A percentile compares a stretch with the other conserved stretches of the same genome.
Conservation (phyloP, 2,797 vertebrate species). For the Bothrops alternatus region DNA sequence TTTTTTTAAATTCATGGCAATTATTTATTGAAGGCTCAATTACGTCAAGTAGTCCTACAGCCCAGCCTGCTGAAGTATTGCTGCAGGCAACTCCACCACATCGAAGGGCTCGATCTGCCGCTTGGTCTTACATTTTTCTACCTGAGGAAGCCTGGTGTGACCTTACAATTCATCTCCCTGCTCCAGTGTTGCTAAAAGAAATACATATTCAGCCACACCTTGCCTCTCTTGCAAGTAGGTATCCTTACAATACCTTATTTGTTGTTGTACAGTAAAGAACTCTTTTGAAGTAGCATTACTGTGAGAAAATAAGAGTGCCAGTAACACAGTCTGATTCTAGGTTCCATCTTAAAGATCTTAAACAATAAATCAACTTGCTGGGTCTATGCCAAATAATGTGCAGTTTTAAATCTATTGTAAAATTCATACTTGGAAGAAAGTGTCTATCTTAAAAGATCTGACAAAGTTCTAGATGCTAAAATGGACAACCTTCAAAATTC, state of each 20-base stretch:
- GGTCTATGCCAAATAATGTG: background rate
- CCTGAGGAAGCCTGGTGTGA: conserved; percentile 99
- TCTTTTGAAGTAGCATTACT: background rate
- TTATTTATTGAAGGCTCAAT: conserved; percentile 83
- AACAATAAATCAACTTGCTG: background rate
- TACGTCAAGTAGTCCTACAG: conserved; percentile 96
- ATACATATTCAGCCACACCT: conserved; percentile 98
- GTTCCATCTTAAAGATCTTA: background rate
- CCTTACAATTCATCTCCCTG: conserved; percentile 97
- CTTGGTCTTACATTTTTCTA: conserved; percentile 98
- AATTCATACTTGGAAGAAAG: background rate
- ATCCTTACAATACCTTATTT: background rate
- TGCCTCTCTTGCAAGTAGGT: conserved; percentile 97
- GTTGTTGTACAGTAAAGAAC: background rate
- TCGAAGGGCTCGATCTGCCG: conserved; percentile 91
- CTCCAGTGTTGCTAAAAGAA: conserved; percentile 94
- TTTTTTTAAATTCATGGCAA: background rate
- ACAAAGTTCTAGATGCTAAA: background rate
- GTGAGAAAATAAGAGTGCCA: background rate
- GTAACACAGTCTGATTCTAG: background rate
- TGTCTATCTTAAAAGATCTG: background rate
- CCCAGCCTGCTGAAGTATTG: conserved; percentile 97
- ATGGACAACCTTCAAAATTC: background rate
- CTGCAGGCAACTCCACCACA: conserved; percentile 96
- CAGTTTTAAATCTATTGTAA: background rate